Evolutionary conservation across 2,797 vertebrate species (phyloP).

Genomic region (Coregonus sp.): DNA sequence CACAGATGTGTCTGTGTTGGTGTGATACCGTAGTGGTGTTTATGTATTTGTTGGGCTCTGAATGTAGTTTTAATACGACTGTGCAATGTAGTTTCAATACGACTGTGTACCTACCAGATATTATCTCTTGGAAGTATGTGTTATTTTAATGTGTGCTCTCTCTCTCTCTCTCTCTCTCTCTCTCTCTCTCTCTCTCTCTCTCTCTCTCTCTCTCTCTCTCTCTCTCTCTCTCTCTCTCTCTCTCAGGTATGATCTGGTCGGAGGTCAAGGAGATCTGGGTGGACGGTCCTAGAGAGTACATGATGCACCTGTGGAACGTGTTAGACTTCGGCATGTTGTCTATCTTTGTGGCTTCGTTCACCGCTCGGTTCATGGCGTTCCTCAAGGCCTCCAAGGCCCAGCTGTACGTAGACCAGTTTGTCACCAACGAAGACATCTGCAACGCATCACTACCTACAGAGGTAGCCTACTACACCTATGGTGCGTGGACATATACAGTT

Average conservation of each 20-base stretch:
- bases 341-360: constrained; percentile 95
- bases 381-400: constrained; percentile 94
- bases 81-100: no score
- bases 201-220: constrained; percentile 16
- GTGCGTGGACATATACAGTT: constrained; percentile 69
- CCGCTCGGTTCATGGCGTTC: constrained; percentile 94
- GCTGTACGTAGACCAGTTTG: constrained; percentile 89
- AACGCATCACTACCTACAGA: constrained; percentile 90
- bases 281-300: constrained; percentile 91
- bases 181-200: neutral
- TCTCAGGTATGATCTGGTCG: constrained; percentile 91
- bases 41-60: constrained; percentile 21
- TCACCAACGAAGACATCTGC: constrained; percentile 84
- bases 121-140: neutral
- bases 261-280: constrained; percentile 98
- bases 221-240: constrained; percentile 11
- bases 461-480: constrained; percentile 93
- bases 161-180: neutral
- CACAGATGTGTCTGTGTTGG: constrained; percentile 17
- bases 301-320: constrained; percentile 95
- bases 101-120: no score
- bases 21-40: constrained; percentile 7
- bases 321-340: constrained; percentile 97
- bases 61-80: no score
- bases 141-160: neutral